Conservation (phyloP, 1,140 invertebrate genomes). For the Drosophila athabasca region DNA sequence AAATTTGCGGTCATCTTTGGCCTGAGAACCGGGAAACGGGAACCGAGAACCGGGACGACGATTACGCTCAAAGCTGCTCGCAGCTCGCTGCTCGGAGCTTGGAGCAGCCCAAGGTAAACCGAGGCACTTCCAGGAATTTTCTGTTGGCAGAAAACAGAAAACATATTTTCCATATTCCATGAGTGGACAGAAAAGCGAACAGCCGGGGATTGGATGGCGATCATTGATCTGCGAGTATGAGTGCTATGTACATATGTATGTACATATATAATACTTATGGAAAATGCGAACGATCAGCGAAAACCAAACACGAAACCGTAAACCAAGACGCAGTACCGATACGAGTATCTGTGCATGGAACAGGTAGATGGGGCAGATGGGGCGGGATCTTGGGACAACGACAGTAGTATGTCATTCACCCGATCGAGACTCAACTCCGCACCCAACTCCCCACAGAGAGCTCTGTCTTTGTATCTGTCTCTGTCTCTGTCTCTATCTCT, state of each 20-base stretch:
- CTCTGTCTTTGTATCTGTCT: not conserved
- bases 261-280: not conserved
- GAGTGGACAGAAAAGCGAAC: constrained; percentile 33
- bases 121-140: constrained; percentile 42
- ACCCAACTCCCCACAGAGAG: constrained; percentile 17
- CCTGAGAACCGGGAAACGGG: constrained; percentile 16
- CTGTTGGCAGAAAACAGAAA: constrained; percentile 7
- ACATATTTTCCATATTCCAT: constrained; percentile 22
- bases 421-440: constrained; percentile 3
- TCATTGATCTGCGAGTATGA: constrained; percentile 39
- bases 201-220: constrained; percentile 36
- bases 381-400: not conserved
- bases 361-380: not conserved
- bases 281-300: constrained; percentile 55
- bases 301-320: constrained; percentile 41
- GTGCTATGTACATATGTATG: not conserved
- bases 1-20: constrained; percentile 46
- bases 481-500: not conserved
- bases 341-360: not conserved
- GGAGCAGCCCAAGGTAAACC: not conserved
- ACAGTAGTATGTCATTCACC: constrained; percentile 26
- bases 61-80: too few relatives aligned
- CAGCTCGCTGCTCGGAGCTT: too few relatives aligned
- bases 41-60: not conserved
- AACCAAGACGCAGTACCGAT: constrained; percentile 35